A percentile compares a stretch with the other conserved stretches of the same genome.
Evolutionary conservation across 2,888 invertebrate genomes (phyloP).

Genomic region (Perithous albicinctus): DNA sequence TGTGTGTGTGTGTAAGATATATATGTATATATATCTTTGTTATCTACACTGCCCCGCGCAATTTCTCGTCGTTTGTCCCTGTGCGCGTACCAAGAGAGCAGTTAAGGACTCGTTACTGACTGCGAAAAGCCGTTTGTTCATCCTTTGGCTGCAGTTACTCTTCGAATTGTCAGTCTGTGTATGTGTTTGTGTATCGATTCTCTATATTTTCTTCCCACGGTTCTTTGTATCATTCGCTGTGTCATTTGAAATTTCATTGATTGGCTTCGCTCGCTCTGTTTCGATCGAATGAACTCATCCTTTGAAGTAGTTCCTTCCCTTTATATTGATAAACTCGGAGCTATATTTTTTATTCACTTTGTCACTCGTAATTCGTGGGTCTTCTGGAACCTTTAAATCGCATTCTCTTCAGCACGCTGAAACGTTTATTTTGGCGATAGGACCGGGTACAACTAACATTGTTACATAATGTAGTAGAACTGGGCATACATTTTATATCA

Average conservation of each 20-base stretch:
- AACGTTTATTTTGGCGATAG: too few relatives aligned
- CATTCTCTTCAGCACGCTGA: too few relatives aligned
- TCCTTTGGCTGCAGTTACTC: slow-evolving; percentile 1
- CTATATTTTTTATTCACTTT: too few relatives aligned
- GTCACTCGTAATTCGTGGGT: too few relatives aligned
- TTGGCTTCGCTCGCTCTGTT: not conserved
- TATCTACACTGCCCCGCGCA: slow-evolving; percentile 19
- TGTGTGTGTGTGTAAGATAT: too few relatives aligned
- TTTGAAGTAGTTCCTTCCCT: not conserved
- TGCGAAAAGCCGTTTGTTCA: slow-evolving; percentile 41
- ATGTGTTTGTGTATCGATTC: not conserved
- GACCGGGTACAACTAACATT: too few relatives aligned
- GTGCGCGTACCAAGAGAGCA: slow-evolving; percentile 11
- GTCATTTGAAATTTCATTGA: slow-evolving; percentile 20
- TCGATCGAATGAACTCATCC: not conserved
- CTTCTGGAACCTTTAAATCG: too few relatives aligned
- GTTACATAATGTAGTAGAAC: too few relatives aligned
- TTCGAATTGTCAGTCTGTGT: not conserved
- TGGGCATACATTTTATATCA: too few relatives aligned
- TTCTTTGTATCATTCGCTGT: not conserved
- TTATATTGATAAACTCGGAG: too few relatives aligned
- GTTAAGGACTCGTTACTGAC: slow-evolving; percentile 51
- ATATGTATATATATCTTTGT: slow-evolving; percentile 42
- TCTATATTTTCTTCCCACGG: not conserved
- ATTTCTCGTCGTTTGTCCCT: slow-evolving; percentile 44